Base-by-base conservation (phyloP, 2,888 invertebrate species). In the Phengaris alcon region DNA sequence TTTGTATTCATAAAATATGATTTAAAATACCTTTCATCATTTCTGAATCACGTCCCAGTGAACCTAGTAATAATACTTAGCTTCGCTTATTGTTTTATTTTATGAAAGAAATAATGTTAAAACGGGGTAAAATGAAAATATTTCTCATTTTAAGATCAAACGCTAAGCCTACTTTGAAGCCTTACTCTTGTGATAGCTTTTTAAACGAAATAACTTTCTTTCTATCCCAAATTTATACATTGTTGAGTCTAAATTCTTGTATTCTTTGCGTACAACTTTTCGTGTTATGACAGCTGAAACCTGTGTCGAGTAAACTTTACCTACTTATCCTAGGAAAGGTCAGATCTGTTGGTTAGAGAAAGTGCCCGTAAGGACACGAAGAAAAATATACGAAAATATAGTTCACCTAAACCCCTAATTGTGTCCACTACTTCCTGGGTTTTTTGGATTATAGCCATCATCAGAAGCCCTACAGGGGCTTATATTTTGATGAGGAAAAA, bases 131-230 rank as follows among this genome's bases (percentile, higher is more conserved):
- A n/a, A 69, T n/a, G 48, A 48, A 15, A 69, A 69, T 48, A 8
- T 69, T 48, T 69, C 48, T 69, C 46, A 69, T 69, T 69, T 69
- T 15, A 48, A 69, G 69, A 69, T 69, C 69, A 69, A 69, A 69
- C 69, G 48, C 69, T 69, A n/a, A 48, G 48, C 48, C 48, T n/a
- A 69, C 69, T 69, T 69, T 69, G 69, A 69, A 69, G 69, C 64
- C 64, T 64, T 69, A 48, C 48, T 69, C 46, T 69, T 69, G 69
- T 69, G 15, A 69, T 69, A 69, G 48, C 69, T 69, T 69, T 69
- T 69, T 69, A 69, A 48, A 48, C 69, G 48, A 69, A 69, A 64
- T 64, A 35, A 44, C 35, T 64, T 44, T 64, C 64, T 44, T 44
- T 64, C 35, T 6, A 64, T 44, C 64, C 44, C 6, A 64, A 64